A percentile compares a stretch with the other conserved stretches of the same genome.
Conservation (phyloP, 2,888 invertebrate species). For the Nesidiocoris tenuis region DNA sequence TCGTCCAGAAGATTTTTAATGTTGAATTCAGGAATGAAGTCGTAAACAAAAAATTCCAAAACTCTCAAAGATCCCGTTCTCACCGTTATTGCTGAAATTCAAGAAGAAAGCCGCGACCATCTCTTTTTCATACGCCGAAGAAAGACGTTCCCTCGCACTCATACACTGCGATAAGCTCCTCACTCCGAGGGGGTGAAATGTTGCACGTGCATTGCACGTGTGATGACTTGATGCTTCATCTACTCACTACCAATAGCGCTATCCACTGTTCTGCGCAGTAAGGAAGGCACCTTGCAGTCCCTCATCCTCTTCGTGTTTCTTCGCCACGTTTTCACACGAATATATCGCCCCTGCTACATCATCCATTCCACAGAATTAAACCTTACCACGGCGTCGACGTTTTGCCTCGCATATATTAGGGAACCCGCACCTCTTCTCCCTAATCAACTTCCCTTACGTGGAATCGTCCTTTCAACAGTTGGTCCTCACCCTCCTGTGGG, state of each 20-base stretch:
- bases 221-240: slow-evolving; percentile 28
- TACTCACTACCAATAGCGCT: background rate
- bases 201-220: slow-evolving; percentile 32
- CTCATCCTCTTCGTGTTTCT: slow-evolving; percentile 2
- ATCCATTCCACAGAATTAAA: slow-evolving; percentile 17
- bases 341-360: background rate
- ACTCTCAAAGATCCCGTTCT: too few relatives aligned
- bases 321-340: slow-evolving; percentile 33
- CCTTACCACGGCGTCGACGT: slow-evolving; percentile 13
- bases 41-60: too few relatives aligned
- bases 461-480: slow-evolving; percentile 33
- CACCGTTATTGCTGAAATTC: too few relatives aligned
- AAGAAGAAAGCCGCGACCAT: too few relatives aligned
- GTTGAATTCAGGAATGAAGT: too few relatives aligned
- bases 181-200: background rate
- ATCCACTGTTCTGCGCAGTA: background rate
- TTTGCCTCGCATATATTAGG: slow-evolving; percentile 31
- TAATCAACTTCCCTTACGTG: slow-evolving; percentile 17
- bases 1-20: too few relatives aligned
- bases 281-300: background rate
- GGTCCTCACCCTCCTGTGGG: background rate
- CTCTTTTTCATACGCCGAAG: slow-evolving; percentile 18
- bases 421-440: slow-evolving; percentile 4
- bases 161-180: background rate
- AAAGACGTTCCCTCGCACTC: background rate